These are phyloP conservation scores for Globodera ellingtonae DNA, from an alignment of 1,140 invertebrate species.

Conservation along the genomic window DNA sequence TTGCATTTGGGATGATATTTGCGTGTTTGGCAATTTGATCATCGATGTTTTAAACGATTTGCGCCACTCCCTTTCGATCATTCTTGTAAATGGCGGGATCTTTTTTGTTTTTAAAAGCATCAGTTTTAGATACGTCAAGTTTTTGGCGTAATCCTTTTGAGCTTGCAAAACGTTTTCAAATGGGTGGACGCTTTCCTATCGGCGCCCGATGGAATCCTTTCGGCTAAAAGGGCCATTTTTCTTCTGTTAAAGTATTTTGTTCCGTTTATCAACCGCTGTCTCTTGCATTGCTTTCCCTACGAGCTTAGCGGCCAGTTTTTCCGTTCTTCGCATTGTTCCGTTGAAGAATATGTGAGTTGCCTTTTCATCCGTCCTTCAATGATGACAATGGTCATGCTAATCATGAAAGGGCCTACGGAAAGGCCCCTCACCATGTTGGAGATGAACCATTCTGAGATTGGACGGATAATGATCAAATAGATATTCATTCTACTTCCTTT, in stretches of 20 bases:
- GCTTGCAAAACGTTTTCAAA: conserved; percentile 44
- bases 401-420: conserved; percentile 1
- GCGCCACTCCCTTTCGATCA: conserved; percentile 54
- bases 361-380: neutral
- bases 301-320: conserved; percentile 30
- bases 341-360: conserved; percentile 49
- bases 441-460: neutral
- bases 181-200: conserved; percentile 45
- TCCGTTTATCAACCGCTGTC: conserved; percentile 53
- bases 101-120: conserved; percentile 24
- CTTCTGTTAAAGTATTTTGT: conserved; percentile 49
- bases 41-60: conserved; percentile 57
- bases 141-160: conserved; percentile 37
- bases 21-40: conserved; percentile 59
- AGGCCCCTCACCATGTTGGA: neutral
- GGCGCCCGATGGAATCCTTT: conserved; percentile 22
- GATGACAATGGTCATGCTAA: conserved; percentile 7
- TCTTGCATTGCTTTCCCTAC: conserved; percentile 50
- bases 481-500: neutral
- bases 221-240: conserved; percentile 36
- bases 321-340: conserved; percentile 33
- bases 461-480: neutral
- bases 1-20: conserved; percentile 62
- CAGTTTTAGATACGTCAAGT: conserved; percentile 40
- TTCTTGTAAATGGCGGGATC: conserved; percentile 36